Evolutionary conservation across 30 jellyfish, hydroid and myxozoan species (phyloP), one percentile per base, ranked within the genome.

Genomic region (Sanderia malayensis): DNA sequence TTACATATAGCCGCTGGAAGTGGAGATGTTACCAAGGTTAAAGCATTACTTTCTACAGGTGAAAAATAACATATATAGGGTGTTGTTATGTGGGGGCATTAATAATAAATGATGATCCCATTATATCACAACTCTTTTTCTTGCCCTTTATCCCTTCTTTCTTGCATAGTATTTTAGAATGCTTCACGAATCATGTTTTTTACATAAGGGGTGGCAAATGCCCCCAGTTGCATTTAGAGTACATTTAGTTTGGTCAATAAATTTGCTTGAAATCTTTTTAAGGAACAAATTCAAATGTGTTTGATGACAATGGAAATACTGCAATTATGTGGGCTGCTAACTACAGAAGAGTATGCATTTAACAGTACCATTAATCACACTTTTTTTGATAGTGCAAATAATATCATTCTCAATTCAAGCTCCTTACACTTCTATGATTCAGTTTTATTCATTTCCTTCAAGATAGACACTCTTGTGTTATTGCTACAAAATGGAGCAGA

Each of bases 1-100:
- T 55, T 62, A 9, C 74, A 62, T 22, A 29, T 62, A 24, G 74
- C 74, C 11, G 74, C 74, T 62, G 74, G 74, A 7, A 62, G 74
- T 62, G 74, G 74, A 24, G 74, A 62, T 62, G 34, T 29, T 29
- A 23, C 31, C 20, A 27, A 27, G 44, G 20, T 62, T 23, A 62
- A 23, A 21, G 24, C 25, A 26, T 23, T 62, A 2, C 6, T 62
- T 22, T 18, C 27, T 21, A 31, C 25, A 62, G 74, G 74, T 62
- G 34, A n/a, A n/a, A n/a, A n/a, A n/a, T n/a, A n/a, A n/a, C n/a
- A n/a, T n/a, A n/a, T n/a, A n/a, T n/a, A n/a, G n/a, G n/a, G n/a
- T n/a, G n/a, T n/a, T n/a, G n/a, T n/a, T n/a, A n/a, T n/a, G n/a
- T n/a, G n/a, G n/a, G n/a, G n/a, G n/a, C n/a, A n/a, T n/a, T n/a